Percentiles rank a stretch among this genome's conserved stretches.
Evolutionary conservation across 2,888 invertebrate species (phyloP).

Genomic region (Ceratothoa steindachneri): DNA sequence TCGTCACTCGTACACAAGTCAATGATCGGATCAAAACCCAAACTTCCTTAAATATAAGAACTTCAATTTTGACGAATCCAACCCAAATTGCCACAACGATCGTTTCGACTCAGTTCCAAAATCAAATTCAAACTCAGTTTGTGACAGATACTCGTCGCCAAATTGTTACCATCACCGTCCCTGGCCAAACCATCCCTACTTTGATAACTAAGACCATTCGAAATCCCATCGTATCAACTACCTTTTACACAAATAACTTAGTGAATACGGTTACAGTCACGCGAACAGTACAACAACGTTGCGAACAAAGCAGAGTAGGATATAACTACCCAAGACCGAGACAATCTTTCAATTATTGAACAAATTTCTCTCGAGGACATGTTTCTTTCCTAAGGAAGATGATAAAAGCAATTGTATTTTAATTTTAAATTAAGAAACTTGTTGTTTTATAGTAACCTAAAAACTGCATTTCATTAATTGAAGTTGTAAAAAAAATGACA

Average conservation of each 20-base stretch:
- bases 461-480: too few relatives aligned
- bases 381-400: neutral
- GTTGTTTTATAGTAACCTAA: too few relatives aligned
- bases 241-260: slow-evolving; percentile 19
- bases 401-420: neutral
- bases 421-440: too few relatives aligned
- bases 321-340: slow-evolving; percentile 33
- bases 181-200: slow-evolving; percentile 24
- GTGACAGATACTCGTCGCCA: slow-evolving; percentile 26
- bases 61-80: slow-evolving; percentile 25
- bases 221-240: slow-evolving; percentile 24
- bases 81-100: slow-evolving; percentile 32
- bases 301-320: slow-evolving; percentile 21
- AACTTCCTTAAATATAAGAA: slow-evolving; percentile 20
- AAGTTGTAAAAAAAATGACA: too few relatives aligned
- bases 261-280: slow-evolving; percentile 31
- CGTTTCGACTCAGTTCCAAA: slow-evolving; percentile 31
- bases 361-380: neutral
- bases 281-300: slow-evolving; percentile 28
- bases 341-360: slow-evolving; percentile 25
- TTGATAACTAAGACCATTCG: slow-evolving; percentile 17
- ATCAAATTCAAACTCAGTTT: slow-evolving; percentile 23
- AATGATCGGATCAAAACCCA: slow-evolving; percentile 26
- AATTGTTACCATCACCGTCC: slow-evolving; percentile 16
- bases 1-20: slow-evolving; percentile 27